phyloP scores from a whole-genome alignment of 2,888 invertebrate genomes.

The Abrostola triplasia region DNA sequence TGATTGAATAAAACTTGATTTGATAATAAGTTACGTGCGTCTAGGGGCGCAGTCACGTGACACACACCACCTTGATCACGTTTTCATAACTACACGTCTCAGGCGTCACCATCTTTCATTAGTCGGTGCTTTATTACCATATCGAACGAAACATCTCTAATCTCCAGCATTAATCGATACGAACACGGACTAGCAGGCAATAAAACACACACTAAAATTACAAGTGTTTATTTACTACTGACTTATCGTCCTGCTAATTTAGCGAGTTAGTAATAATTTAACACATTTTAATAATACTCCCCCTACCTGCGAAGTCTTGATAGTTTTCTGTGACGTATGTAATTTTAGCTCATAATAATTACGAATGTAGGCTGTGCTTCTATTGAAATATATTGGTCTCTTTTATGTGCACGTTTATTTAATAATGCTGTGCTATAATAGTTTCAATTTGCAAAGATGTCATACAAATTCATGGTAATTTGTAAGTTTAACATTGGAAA shows the following conservation, averaged over 20 bases:
- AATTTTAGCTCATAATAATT: conserved; percentile 24
- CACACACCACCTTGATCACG: conserved; percentile 34
- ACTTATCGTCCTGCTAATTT: conserved; percentile 15
- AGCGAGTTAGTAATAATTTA: conserved; percentile 7
- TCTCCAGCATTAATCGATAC: conserved; percentile 28
- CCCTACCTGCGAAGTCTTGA: conserved; percentile 23
- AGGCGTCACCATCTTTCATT: conserved; percentile 31
- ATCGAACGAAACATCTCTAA: conserved; percentile 39
- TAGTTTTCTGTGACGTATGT: conserved; percentile 27
- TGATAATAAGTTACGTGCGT: conserved; percentile 21
- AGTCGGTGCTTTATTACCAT: conserved; percentile 38
- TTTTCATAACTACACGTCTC: conserved; percentile 26
- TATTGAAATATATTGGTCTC: conserved; percentile 52
- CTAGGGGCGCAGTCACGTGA: conserved; percentile 54
- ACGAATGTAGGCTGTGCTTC: conserved; percentile 18
- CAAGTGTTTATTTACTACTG: conserved; percentile 10
- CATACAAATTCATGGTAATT: conserved; percentile 58
- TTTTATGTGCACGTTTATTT: conserved; percentile 60
- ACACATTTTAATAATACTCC: conserved; percentile 27
- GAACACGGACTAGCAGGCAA: conserved; percentile 31
- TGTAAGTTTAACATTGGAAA: conserved; percentile 53
- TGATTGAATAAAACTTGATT: conserved; percentile 23
- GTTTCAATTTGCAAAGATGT: conserved; percentile 56
- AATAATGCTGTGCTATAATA: conserved; percentile 70
- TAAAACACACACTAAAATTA: conserved; percentile 1